A percentile compares a stretch with the other conserved stretches of the same genome.
phyloP scores from a whole-genome alignment of 2,888 invertebrate genomes.

The Volucella bombylans region DNA sequence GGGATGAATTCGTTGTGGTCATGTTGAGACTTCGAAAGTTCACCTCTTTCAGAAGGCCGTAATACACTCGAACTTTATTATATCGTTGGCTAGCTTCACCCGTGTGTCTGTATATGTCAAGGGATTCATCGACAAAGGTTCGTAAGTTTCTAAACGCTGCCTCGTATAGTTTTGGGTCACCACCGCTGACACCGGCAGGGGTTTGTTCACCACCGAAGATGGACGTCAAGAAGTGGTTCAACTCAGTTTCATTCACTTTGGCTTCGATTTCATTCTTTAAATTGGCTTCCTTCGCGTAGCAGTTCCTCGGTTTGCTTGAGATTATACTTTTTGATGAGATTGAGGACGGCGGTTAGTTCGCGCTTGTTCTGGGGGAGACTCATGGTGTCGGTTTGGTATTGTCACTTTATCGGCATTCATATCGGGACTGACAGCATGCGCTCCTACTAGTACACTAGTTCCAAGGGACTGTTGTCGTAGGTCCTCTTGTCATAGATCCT shows the following conservation, averaged over 20 bases:
- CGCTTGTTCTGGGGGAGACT: conserved; percentile 82
- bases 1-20: conserved; percentile 83
- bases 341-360: conserved; percentile 90
- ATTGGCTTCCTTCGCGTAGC: conserved; percentile 92
- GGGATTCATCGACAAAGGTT: conserved; percentile 93
- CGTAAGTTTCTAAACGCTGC: conserved; percentile 93
- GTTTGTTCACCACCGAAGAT: conserved; percentile 88
- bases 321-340: conserved; percentile 93
- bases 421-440: too few species aligned
- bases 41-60: too few species aligned
- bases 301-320: conserved; percentile 92
- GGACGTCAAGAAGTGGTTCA: conserved; percentile 91
- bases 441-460: too few species aligned
- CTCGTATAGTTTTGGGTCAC: conserved; percentile 95
- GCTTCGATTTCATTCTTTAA: conserved; percentile 86
- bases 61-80: too few species aligned
- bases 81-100: conserved; percentile 96
- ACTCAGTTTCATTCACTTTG: conserved; percentile 89
- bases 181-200: conserved; percentile 75
- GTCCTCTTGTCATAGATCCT: too few species aligned
- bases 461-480: too few species aligned
- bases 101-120: conserved; percentile 96
- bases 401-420: too few species aligned
- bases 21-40: too few species aligned
- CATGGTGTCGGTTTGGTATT: conserved; percentile 24